These are phyloP conservation scores for Drosophila flavopinicola DNA, from an alignment of 2,888 invertebrate species.

Conservation along the genomic window DNA sequence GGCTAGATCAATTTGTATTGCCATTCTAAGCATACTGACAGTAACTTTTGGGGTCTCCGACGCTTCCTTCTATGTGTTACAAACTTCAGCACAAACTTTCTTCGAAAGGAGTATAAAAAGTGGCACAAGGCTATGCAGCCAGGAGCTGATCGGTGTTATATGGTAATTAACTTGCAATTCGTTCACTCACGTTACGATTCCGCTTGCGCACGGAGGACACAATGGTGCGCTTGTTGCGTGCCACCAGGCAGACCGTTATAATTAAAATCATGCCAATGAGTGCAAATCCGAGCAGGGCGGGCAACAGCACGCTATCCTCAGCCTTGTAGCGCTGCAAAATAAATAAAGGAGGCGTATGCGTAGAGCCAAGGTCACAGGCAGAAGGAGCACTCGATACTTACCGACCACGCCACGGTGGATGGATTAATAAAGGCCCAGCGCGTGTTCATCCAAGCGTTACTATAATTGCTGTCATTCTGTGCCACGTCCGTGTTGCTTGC, in stretches of 20 bases:
- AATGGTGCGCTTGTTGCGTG: constrained; percentile 84
- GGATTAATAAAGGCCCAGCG: constrained; percentile 88
- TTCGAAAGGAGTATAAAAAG: too few relatives aligned
- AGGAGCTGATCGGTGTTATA: too few relatives aligned
- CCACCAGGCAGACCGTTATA: constrained; percentile 85
- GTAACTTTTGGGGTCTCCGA: too few relatives aligned
- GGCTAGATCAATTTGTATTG: too few relatives aligned
- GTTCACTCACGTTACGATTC: constrained; percentile 83
- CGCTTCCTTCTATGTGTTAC: too few relatives aligned
- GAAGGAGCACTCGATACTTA: constrained; percentile 82
- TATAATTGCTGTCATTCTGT: constrained; percentile 79
- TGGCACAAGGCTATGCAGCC: not conserved
- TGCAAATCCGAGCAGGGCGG: constrained; percentile 85
- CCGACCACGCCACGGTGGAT: constrained; percentile 88
- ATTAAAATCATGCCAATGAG: constrained; percentile 85
- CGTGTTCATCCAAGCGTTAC: constrained; percentile 86
- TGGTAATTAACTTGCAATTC: constrained; percentile 61
- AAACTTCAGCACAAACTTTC: too few relatives aligned
- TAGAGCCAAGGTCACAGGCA: not conserved
- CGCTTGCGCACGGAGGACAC: constrained; percentile 83
- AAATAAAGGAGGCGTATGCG: not conserved
- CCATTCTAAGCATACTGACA: too few relatives aligned
- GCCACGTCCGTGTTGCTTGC: constrained; percentile 16
- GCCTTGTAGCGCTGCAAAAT: constrained; percentile 86
- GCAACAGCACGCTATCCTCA: constrained; percentile 87